phyloP scores from a whole-genome alignment of 2,113 vertebrate genomes.

The Uria aalge region DNA sequence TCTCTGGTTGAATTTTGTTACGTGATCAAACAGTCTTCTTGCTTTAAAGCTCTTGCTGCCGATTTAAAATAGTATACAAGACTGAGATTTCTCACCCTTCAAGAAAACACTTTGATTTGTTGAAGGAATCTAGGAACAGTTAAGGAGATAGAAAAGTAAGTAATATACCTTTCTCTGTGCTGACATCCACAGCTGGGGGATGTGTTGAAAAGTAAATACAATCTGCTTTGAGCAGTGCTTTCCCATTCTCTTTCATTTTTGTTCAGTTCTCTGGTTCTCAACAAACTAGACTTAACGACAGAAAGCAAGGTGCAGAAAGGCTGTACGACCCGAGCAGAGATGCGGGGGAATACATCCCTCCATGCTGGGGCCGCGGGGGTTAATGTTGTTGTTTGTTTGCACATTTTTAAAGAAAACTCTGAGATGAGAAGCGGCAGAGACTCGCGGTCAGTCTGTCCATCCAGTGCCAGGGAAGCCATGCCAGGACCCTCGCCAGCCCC shows the following conservation, averaged over 20 bases:
- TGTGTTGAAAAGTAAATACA: neutral
- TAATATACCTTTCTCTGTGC: neutral
- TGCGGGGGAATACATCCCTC: accelerated
- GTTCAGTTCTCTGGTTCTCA: neutral
- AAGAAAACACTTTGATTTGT: constrained; percentile 23
- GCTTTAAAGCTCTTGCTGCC: neutral
- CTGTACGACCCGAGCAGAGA: neutral
- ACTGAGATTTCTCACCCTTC: constrained; percentile 23
- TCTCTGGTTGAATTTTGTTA: neutral
- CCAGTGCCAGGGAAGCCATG: neutral
- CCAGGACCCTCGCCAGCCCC: neutral
- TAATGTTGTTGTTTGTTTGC: neutral
- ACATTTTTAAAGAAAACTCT: neutral
- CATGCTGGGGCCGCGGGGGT: accelerated
- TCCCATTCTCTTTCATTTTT: neutral
- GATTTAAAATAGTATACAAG: neutral
- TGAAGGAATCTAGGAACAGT: neutral
- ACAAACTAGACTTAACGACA: accelerated
- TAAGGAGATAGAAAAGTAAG: neutral
- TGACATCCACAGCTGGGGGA: neutral
- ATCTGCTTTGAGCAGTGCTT: neutral
- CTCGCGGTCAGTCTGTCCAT: neutral
- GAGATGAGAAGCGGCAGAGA: neutral
- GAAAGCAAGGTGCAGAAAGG: neutral
- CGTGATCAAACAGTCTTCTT: neutral